phyloP scores from a whole-genome alignment of 2,113 vertebrate species.

The Leucoraja erinaceus region DNA sequence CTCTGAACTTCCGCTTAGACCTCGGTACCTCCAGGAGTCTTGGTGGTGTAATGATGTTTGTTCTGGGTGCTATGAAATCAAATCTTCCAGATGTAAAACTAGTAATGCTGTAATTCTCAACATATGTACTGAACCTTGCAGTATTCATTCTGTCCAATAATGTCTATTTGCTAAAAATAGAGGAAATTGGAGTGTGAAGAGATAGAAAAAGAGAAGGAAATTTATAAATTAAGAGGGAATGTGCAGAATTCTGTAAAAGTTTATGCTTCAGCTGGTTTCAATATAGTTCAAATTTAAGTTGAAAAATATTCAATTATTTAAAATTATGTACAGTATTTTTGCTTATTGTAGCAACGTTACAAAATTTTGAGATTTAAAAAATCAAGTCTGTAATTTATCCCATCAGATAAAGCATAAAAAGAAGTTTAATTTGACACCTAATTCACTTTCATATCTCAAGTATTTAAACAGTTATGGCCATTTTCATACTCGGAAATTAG shows the following conservation, averaged over 20 bases:
- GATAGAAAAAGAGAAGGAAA: not conserved
- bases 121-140: not conserved
- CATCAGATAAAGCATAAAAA: too few relatives aligned
- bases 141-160: not conserved
- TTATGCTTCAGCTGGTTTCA: not conserved
- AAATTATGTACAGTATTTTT: too few relatives aligned
- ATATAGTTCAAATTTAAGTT: not conserved
- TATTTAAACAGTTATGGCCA: too few relatives aligned
- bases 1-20: too few relatives aligned
- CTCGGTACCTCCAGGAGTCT: too few relatives aligned
- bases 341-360: too few relatives aligned
- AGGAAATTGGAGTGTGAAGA: too few relatives aligned
- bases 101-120: not conserved
- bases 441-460: too few relatives aligned
- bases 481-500: too few relatives aligned
- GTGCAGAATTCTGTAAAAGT: not conserved
- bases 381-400: too few relatives aligned
- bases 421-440: too few relatives aligned
- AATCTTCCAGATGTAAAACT: not conserved
- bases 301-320: not conserved
- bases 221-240: not conserved
- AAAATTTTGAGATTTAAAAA: too few relatives aligned
- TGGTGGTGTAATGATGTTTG: slow-evolving; percentile 10
- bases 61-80: not conserved
- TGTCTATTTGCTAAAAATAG: not conserved